Evolutionary conservation across 2,797 vertebrate genomes (phyloP).

Genomic region (Pseudopleuronectes americanus): DNA sequence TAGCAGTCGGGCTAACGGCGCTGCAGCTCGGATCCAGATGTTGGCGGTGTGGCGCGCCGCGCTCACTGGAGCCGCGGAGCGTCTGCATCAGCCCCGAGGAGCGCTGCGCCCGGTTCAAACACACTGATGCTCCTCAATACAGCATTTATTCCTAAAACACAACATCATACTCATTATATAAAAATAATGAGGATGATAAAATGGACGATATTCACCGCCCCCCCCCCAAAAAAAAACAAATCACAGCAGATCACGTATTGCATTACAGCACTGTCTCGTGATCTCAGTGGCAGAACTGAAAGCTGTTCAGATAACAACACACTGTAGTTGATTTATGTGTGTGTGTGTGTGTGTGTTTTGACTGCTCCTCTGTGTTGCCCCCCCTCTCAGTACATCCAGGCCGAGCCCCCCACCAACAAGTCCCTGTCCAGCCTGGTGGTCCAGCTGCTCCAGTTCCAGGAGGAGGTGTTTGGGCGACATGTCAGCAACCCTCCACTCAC

Average conservation of each 20-base stretch:
- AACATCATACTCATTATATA: neutral
- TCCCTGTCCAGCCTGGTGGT: conserved; percentile 97
- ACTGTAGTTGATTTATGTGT: neutral
- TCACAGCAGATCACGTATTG: neutral
- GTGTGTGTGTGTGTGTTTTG: neutral
- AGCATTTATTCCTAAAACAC: neutral
- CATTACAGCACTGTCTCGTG: neutral
- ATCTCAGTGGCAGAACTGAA: neutral
- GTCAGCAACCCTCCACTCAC: conserved; percentile 98
- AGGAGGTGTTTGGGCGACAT: conserved; percentile 97
- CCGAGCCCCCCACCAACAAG: conserved; percentile 97
- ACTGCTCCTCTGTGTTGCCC: conserved; percentile 4
- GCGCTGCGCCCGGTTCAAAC: neutral
- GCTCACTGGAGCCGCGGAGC: conserved; percentile 42
- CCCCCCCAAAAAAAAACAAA: neutral
- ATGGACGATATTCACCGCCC: neutral
- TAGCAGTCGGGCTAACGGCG: conserved; percentile 68
- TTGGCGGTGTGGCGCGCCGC: conserved; percentile 71
- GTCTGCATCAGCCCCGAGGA: conserved; percentile 21
- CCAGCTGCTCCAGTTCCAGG: conserved; percentile 97
- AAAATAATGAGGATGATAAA: neutral
- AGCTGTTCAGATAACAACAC: neutral
- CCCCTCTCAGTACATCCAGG: conserved; percentile 92
- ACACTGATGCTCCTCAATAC: neutral
- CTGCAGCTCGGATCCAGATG: conserved; percentile 81